Percentiles rank a stretch among this genome's conserved stretches.
These are phyloP conservation scores for Molossus molossus DNA, from an alignment of 2,797 vertebrate species.

Conservation along the genomic window DNA sequence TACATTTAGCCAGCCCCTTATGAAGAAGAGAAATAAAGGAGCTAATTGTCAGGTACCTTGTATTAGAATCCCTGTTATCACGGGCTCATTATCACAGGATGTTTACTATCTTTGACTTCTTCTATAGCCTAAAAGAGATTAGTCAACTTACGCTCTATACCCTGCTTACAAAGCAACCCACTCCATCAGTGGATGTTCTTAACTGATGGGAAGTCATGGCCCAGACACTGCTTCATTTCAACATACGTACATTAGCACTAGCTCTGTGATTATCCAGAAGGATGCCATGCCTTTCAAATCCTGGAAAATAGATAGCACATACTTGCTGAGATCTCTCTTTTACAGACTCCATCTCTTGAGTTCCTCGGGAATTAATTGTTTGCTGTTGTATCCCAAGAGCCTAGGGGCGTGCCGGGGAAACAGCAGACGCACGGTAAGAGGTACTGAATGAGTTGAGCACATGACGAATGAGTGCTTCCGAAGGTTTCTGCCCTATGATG, in stretches of 20 bases:
- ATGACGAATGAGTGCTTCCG: neutral
- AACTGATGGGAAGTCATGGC: conserved; percentile 39
- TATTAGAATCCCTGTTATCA: neutral
- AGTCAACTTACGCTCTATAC: neutral
- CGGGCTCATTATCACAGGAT: neutral
- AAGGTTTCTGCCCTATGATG: neutral
- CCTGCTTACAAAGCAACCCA: conserved; percentile 32
- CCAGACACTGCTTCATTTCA: neutral
- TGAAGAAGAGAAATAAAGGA: neutral
- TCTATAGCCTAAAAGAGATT: conserved; percentile 8
- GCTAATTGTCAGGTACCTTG: neutral
- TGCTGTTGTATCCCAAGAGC: neutral
- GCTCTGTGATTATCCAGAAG: conserved; percentile 1
- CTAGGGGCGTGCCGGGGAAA: neutral
- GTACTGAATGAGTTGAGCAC: neutral
- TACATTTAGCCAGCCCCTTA: conserved; percentile 2
- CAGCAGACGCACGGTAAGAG: neutral
- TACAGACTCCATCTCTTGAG: neutral
- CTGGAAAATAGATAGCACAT: neutral
- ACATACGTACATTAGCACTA: neutral
- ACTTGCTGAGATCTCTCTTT: neutral
- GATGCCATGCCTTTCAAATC: neutral
- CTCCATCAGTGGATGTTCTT: neutral
- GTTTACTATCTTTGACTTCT: conserved; percentile 35
- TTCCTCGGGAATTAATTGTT: neutral